phyloP scores from a whole-genome alignment of 2,888 invertebrate species.

The Xestia sexstrigata region DNA sequence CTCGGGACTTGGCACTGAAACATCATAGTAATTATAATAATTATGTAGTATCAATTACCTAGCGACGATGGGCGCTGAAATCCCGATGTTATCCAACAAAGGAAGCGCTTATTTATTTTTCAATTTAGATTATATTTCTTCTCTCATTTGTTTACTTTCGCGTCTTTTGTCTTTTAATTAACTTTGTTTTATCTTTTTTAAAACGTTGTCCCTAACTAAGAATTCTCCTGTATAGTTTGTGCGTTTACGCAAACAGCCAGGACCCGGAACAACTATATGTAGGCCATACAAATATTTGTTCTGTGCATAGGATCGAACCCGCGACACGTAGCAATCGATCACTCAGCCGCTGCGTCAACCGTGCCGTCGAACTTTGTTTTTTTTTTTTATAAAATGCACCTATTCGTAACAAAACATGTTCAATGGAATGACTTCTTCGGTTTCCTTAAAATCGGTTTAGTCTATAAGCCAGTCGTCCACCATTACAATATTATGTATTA shows the following conservation, averaged over 20 bases:
- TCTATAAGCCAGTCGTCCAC: neutral
- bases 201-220: too few species aligned
- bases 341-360: too few species aligned
- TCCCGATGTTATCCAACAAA: neutral
- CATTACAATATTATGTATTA: neutral
- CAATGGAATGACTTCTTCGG: neutral
- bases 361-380: neutral
- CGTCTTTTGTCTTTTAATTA: slow-evolving; percentile 12
- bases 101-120: slow-evolving; percentile 15
- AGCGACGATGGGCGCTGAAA: neutral
- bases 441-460: neutral
- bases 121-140: slow-evolving; percentile 21
- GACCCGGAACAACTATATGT: too few species aligned
- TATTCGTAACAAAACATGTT: neutral
- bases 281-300: too few species aligned
- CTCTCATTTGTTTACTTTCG: neutral
- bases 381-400: neutral
- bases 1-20: slow-evolving; percentile 28
- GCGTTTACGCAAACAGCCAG: too few species aligned
- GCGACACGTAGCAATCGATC: too few species aligned
- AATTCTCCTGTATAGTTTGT: too few species aligned
- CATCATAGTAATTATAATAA: slow-evolving; percentile 36
- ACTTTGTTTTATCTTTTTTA: neutral
- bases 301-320: too few species aligned
- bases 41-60: slow-evolving; percentile 20